These are phyloP conservation scores for Gymnoscopelus braueri DNA, from an alignment of 2,797 vertebrate species.

Conservation along the genomic window DNA sequence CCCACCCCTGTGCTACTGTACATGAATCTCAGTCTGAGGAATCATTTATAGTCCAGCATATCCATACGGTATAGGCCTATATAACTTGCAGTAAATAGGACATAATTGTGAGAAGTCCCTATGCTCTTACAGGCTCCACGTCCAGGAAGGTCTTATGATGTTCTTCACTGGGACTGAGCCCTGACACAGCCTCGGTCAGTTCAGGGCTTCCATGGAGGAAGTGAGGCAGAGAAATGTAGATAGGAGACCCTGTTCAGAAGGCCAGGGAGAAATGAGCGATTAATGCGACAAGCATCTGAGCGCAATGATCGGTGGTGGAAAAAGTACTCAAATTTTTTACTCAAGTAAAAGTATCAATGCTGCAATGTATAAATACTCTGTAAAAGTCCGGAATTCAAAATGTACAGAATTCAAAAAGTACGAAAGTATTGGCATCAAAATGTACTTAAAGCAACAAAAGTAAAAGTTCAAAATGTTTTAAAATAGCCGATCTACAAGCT, in stretches of 20 bases:
- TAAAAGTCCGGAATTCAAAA: no score
- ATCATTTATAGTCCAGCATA: neutral
- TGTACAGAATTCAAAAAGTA: no score
- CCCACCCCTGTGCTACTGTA: no score
- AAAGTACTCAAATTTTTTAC: no score
- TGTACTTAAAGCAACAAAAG: no score
- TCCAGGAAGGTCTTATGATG: slow-evolving; percentile 90
- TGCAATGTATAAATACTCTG: no score
- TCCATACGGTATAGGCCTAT: neutral
- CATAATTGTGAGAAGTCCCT: neutral
- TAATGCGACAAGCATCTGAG: neutral
- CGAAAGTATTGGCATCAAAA: no score
- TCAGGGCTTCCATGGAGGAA: slow-evolving; percentile 86
- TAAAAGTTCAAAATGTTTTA: no score
- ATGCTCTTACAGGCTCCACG: slow-evolving; percentile 89
- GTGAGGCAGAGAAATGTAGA: slow-evolving; percentile 93
- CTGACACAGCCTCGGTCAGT: slow-evolving; percentile 70
- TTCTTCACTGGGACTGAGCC: slow-evolving; percentile 80
- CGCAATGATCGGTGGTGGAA: neutral
- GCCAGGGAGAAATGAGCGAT: slow-evolving; percentile 5
- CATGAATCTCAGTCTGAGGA: no score
- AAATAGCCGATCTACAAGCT: no score
- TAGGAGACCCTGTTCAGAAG: slow-evolving; percentile 77
- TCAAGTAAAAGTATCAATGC: no score
- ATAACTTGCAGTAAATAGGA: slow-evolving; percentile 2